A percentile compares a stretch with the other conserved stretches of the same genome.
These are phyloP conservation scores for Danaus plexippus DNA, from an alignment of 1,140 invertebrate genomes.

Conservation along the genomic window DNA sequence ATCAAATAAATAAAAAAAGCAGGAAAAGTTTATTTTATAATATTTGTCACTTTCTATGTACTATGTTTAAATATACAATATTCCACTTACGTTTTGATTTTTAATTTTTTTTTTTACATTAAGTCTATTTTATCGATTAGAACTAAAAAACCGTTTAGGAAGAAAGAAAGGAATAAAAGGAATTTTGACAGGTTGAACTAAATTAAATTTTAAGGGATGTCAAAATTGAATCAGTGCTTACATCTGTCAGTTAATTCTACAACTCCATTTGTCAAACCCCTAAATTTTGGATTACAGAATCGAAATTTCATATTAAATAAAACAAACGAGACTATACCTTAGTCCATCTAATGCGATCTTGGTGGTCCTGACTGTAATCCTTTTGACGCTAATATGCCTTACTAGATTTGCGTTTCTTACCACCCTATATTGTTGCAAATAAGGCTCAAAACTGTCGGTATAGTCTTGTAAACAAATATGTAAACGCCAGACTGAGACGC, in stretches of 20 bases:
- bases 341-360: conserved; percentile 15
- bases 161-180: no score
- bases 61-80: no score
- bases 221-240: conserved; percentile 26
- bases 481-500: conserved; percentile 23
- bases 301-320: conserved; percentile 18
- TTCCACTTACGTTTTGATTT: no score
- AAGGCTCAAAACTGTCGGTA: conserved; percentile 23
- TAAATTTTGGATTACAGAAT: conserved; percentile 29
- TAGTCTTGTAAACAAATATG: conserved; percentile 15
- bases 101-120: no score
- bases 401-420: conserved; percentile 2
- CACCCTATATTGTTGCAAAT: conserved; percentile 15
- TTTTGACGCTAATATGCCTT: conserved; percentile 30
- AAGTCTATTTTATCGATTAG: no score
- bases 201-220: no score
- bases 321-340: conserved; percentile 17
- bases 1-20: no score
- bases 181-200: no score
- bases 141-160: no score
- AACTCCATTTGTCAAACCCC: conserved; percentile 46
- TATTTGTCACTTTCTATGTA: no score
- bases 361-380: conserved; percentile 37
- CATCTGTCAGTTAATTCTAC: conserved; percentile 37
- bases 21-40: no score